Evolutionary conservation across 2,797 vertebrate species (phyloP).

Genomic region (Carcharodon carcharias): DNA sequence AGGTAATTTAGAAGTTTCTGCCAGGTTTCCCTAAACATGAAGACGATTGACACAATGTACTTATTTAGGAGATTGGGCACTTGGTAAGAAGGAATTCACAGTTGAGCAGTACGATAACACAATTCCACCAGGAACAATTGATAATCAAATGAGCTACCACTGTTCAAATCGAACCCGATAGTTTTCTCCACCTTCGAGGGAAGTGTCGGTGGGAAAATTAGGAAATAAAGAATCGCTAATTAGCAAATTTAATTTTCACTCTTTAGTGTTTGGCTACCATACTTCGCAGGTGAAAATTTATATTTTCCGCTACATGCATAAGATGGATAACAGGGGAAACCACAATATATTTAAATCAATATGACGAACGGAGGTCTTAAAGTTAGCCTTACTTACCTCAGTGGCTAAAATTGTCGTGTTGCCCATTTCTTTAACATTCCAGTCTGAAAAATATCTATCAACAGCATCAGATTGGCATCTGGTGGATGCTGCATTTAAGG

Average conservation of each 20-base stretch:
- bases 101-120: background rate
- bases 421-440: slow-evolving; percentile 1
- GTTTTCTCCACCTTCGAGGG: background rate
- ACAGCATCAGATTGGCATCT: background rate
- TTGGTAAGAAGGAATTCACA: background rate
- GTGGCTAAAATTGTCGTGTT: background rate
- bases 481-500: background rate
- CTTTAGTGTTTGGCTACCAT: background rate
- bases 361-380: background rate
- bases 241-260: background rate
- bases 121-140: background rate
- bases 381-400: background rate
- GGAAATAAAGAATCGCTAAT: background rate
- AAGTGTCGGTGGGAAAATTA: background rate
- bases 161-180: too few species aligned
- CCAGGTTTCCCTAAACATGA: background rate
- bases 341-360: background rate
- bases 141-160: background rate
- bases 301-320: background rate
- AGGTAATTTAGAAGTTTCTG: background rate
- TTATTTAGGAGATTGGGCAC: background rate
- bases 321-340: background rate
- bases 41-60: background rate
- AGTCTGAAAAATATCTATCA: slow-evolving; percentile 1
- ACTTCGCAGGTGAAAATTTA: background rate